Base-by-base conservation (phyloP, 1,140 invertebrate genomes). In the Latrodectus geometricus region DNA sequence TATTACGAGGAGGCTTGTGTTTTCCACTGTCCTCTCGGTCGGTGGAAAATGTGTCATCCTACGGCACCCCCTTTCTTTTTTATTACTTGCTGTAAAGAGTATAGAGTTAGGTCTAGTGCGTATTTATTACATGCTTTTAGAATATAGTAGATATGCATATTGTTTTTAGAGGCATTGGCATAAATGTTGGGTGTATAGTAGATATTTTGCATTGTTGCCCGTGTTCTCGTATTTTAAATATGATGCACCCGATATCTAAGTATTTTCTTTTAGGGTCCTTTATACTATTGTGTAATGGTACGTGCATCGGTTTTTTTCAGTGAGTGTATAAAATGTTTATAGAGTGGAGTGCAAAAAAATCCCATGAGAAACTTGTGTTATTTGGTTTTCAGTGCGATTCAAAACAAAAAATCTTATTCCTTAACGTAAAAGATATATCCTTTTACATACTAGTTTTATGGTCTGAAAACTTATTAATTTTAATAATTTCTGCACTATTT, bases 1-100 rank as follows among this genome's bases (percentile, higher is more conserved):
- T 81, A 70, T 52, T 14, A 14, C 11, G 48, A n/a, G 11, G 56
- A 70, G 21, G 73, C 70, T 80, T 84, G 82, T 65, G 69, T 84
- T 84, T 84, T 75, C 5, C 72, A 12, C 48, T 84, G 74, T 61
- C 73, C 81, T 83, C 35, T 35, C 5, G 35, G 35, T 35, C 54
- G 54, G 54, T 11, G 3, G 8, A 61, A 61, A 61, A 61, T 61
- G 17, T 61, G 17, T 61, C 17, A 11, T 61, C 54, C 17, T 61
- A 61, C 8, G 11, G 54, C 17, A 14, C 17, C 54, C 54, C 54
- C 0, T 61, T 61, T 61, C 17, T 61, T 11, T 61, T 61, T 61
- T 17, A 61, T 11, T 61, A 61, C 54, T 61, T 61, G 11, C 17
- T 17, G 17, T 11, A 61, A 14, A 61, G 54, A 4, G 8, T 61